Conservation (phyloP, 1,140 invertebrate species). For the Caenorhabditis tropicalis region DNA sequence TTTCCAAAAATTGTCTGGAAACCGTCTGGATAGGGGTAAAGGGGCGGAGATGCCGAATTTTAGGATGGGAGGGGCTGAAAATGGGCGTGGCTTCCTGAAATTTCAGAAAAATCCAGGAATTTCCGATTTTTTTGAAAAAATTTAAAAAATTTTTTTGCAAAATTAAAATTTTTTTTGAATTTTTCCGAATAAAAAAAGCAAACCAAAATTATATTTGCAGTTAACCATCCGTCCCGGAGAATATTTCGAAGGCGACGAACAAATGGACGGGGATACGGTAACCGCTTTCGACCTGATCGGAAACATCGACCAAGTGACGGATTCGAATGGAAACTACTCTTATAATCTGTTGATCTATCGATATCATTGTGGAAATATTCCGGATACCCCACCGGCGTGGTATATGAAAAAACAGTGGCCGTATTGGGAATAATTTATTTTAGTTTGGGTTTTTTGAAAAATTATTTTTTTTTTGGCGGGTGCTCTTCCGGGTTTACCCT, state of each 20-base stretch:
- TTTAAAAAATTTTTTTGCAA: too few species aligned
- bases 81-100: too few species aligned
- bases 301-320: conserved; percentile 57
- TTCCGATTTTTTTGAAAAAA: too few species aligned
- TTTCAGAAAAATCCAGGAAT: too few species aligned
- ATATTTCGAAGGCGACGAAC: conserved; percentile 70
- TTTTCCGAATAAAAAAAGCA: too few species aligned
- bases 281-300: conserved; percentile 64
- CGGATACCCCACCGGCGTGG: conserved; percentile 23
- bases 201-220: background rate
- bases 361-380: conserved; percentile 44
- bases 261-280: conserved; percentile 66
- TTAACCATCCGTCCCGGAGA: conserved; percentile 63
- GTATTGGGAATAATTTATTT: conserved; percentile 6
- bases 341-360: conserved; percentile 24
- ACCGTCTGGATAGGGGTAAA: too few species aligned
- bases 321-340: conserved; percentile 12
- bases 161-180: too few species aligned
- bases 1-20: background rate
- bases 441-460: too few species aligned
- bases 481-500: too few species aligned
- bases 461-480: background rate
- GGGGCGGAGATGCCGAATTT: too few species aligned
- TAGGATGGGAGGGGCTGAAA: too few species aligned
- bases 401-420: conserved; percentile 45